These are phyloP conservation scores for Beroe forskalii DNA, from an alignment of 37 sponge, comb jelly and placozoan genomes.

Conservation along the genomic window DNA sequence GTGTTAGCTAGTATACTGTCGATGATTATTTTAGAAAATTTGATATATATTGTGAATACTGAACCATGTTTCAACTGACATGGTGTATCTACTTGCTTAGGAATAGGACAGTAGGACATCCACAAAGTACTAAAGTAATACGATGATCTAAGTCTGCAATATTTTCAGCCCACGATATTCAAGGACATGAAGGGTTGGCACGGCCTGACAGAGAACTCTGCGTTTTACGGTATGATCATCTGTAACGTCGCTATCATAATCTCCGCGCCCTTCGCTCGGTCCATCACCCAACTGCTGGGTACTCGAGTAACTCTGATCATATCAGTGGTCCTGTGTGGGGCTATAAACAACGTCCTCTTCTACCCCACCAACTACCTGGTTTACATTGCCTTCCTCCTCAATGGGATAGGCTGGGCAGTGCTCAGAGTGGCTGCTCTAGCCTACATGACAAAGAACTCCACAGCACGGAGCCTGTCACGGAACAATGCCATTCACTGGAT, in stretches of 20 bases:
- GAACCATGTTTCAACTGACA: too few species aligned
- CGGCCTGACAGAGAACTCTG: constrained; percentile 29
- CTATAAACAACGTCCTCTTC: constrained; percentile 40
- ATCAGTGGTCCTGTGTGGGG: constrained; percentile 29
- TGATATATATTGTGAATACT: too few species aligned
- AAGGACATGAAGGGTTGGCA: constrained; percentile 33
- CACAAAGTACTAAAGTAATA: too few species aligned
- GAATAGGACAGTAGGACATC: too few species aligned
- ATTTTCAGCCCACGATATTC: constrained; percentile 63
- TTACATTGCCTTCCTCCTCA: constrained; percentile 32
- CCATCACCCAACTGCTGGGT: constrained; percentile 12
- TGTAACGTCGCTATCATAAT: constrained; percentile 18
- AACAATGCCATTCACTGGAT: constrained; percentile 60
- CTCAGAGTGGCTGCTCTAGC: constrained; percentile 33
- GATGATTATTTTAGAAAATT: too few species aligned
- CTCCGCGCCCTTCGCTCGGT: constrained; percentile 18
- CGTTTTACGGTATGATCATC: constrained; percentile 50
- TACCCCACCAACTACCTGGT: constrained; percentile 56
- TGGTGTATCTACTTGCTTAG: too few species aligned
- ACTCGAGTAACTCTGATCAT: constrained; percentile 16
- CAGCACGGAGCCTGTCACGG: not conserved
- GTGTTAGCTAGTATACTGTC: too few species aligned
- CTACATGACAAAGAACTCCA: constrained; percentile 49
- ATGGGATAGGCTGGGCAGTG: constrained; percentile 41
- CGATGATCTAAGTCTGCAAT: too few species aligned